phyloP scores from a whole-genome alignment of 1,140 invertebrate genomes.

The Chironomus tepperi region DNA sequence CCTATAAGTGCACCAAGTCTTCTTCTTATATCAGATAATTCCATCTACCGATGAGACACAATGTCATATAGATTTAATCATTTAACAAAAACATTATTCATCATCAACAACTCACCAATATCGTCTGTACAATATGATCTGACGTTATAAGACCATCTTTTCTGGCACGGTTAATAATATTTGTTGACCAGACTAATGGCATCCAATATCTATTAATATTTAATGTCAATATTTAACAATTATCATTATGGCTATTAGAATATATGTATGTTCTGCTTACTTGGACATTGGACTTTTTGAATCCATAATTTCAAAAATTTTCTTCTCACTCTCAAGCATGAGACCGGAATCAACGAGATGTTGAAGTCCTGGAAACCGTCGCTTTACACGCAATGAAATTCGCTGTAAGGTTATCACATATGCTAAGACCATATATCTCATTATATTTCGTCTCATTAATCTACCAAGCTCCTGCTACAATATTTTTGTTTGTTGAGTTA shows the following conservation, averaged over 20 bases:
- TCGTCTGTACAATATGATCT: constrained; percentile 79
- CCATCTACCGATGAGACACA: constrained; percentile 32
- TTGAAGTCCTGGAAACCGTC: constrained; percentile 81
- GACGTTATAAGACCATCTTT: constrained; percentile 71
- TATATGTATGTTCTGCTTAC: not conserved
- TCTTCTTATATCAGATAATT: constrained; percentile 72
- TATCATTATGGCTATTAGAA: not conserved
- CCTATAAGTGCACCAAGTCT: constrained; percentile 71
- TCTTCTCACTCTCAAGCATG: constrained; percentile 83
- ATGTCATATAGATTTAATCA: too few relatives aligned
- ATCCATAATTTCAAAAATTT: constrained; percentile 82
- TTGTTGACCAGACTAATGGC: constrained; percentile 84
- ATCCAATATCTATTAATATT: constrained; percentile 62
- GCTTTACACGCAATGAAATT: constrained; percentile 79
- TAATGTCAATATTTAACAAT: not conserved
- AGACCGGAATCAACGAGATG: constrained; percentile 83
- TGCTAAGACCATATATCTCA: constrained; percentile 78
- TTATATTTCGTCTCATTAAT: constrained; percentile 80
- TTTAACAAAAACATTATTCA: too few relatives aligned
- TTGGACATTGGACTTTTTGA: constrained; percentile 81
- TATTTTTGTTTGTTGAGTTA: not conserved
- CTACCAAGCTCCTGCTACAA: constrained; percentile 75
- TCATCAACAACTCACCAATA: constrained; percentile 46
- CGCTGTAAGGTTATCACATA: constrained; percentile 80
- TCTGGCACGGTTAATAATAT: constrained; percentile 75